Evolutionary conservation across 2,888 invertebrate species (phyloP), one percentile per base, ranked within the genome.

Genomic region (Coecobrya sp.): DNA sequence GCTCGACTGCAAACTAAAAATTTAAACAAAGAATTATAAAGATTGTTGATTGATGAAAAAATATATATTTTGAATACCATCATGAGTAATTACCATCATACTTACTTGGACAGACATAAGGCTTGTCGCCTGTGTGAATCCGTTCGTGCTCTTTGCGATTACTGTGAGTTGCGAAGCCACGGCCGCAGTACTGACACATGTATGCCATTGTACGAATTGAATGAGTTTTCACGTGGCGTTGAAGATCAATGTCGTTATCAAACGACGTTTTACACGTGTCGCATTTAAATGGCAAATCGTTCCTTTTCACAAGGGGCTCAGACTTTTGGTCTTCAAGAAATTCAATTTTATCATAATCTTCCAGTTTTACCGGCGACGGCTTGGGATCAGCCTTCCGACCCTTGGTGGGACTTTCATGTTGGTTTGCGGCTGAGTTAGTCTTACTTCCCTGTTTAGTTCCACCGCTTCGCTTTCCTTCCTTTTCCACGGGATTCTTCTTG

Each of bases 111-210:
- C 95, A 95, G 16, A 92, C 91, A 79, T 95, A 95, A 7, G 94
- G 94, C 36, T 93, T 93, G 65, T 95, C 94, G 3, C 94, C 94
- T 10, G 94, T 95, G 85, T 95, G 95, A 70, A 94, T 95, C 55
- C 95, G 55, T 87, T 94, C 94, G 62, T 94, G 94, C 81, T 94
- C 94, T 70, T 94, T 95, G 13, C 94, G 92, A 93, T 95, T 94
- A 73, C 94, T 94, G 65, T 94, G 95, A 11, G 95, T 94, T n/a
- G 93, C 93, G 88, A 95, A 95, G 10, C 93, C 93, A 42, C 93
- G 93, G 2, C 90, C 92, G 87, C 95, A 95, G 76, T 93, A 94
- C 22, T 95, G 94, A 55, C 95, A 87, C 91, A 91, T 91, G 62
- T 91, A 95, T 16, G 93, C 93, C 89, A 94, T 94, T 1, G 93